Percentiles rank a stretch among this genome's conserved stretches.
phyloP scores from a whole-genome alignment of 2,797 vertebrate species.

The Gadopsis marmoratus region DNA sequence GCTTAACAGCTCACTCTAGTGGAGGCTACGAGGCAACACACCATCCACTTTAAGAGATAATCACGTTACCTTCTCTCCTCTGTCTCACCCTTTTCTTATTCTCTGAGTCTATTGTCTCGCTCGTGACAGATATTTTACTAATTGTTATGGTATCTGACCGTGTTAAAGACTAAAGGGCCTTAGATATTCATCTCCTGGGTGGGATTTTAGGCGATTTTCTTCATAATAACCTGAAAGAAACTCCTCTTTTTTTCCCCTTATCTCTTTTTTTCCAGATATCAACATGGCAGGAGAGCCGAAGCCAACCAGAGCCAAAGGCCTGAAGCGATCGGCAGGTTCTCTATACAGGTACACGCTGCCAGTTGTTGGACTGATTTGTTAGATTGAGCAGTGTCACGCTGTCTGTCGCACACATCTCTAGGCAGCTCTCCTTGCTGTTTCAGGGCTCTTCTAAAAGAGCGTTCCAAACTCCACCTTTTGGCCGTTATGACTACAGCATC shows the following conservation, averaged over 20 bases:
- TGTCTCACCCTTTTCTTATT: neutral
- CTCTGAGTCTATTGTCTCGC: neutral
- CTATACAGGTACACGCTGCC: constrained; percentile 88
- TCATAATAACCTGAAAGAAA: no score
- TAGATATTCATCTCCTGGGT: neutral
- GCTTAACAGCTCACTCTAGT: constrained; percentile 56
- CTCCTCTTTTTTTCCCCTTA: neutral
- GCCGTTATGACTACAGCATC: no score
- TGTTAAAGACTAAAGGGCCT: neutral
- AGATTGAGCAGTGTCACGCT: neutral
- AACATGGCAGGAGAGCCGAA: constrained; percentile 97
- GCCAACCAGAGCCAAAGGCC: constrained; percentile 90
- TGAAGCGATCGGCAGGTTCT: constrained; percentile 91
- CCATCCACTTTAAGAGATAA: neutral
- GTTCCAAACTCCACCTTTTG: no score
- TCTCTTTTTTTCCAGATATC: constrained; percentile 85
- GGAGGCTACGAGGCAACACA: constrained; percentile 23
- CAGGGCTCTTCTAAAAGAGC: neutral
- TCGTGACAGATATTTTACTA: neutral
- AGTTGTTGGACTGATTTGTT: constrained; percentile 10
- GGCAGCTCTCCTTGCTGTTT: neutral
- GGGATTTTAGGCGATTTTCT: neutral
- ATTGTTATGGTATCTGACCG: neutral
- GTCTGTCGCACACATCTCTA: neutral
- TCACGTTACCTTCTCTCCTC: neutral